phyloP scores from a whole-genome alignment of 2,113 vertebrate genomes.

The Diphyllodes magnificus region DNA sequence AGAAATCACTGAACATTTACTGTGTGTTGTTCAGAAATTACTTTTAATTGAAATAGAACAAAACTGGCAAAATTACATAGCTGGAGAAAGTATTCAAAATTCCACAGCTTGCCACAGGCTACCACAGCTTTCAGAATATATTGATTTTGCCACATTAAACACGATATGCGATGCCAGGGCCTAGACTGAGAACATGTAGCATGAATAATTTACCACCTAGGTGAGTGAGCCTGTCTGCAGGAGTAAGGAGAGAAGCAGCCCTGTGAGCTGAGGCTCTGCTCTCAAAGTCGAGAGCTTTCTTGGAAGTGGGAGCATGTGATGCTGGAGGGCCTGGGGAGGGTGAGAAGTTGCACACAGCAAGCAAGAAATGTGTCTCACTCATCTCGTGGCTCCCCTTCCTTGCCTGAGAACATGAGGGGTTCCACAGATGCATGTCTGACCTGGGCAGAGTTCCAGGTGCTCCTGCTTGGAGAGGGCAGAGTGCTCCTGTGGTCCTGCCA shows the following conservation, averaged over 20 bases:
- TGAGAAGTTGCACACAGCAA: background rate
- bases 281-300: background rate
- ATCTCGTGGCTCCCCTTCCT: background rate
- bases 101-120: background rate
- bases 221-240: background rate
- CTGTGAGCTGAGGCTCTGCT: background rate
- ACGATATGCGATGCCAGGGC: background rate
- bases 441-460: background rate
- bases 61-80: background rate
- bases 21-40: background rate
- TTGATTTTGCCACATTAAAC: constrained; percentile 22
- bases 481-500: background rate
- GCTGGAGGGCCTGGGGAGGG: background rate
- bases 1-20: background rate
- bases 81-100: background rate
- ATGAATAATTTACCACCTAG: constrained; percentile 56
- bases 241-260: background rate
- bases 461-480: background rate
- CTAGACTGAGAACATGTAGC: background rate
- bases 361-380: background rate
- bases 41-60: background rate
- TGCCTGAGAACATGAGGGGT: background rate
- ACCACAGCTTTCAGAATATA: background rate
- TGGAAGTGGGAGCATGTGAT: background rate
- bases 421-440: background rate